Base-by-base conservation (phyloP, 2,888 invertebrate species). In the Abscondita cerata region DNA sequence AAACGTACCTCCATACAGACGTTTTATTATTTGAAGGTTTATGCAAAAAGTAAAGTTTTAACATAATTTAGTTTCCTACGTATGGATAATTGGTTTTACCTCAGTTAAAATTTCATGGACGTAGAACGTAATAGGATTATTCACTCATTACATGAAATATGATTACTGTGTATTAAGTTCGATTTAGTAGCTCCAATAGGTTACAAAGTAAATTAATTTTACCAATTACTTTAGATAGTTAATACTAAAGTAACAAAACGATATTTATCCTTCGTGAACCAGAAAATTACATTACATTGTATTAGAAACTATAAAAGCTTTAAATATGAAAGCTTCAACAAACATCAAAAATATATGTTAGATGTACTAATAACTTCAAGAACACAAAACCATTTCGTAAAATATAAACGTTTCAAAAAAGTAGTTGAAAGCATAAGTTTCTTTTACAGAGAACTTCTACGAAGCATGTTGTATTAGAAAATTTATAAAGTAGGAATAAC, bases 141-240 rank as follows among this genome's bases (percentile, higher is more conserved):
- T 44, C 44, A 44, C 18, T 44, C 44, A 44, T 44, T 44, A 18
- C 44, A 19, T 44, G 44, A 44, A 44, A 44, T 44, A 44, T 44
- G 18, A 44, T 44, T 44, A 44, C 44, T 44, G 6, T 6, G 44
- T 18, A 44, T 44, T 44, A 44, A 44, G 44, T 44, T 44, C 44
- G 44, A 44, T 44, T 18, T 44, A 44, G 19, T 44, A 44, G 44
- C n/a, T 44, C 11, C 18, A 18, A 44, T 44, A 15, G 18, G n/a
- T n/a, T 5, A 6, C 18, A 44, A 44, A 44, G 16, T 44, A 25
- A 25, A 25, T 4, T 6, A 4, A 25, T 25, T 25, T 25, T 6
- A 25, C 2, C 25, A 4, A 25, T 25, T 25, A 25, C 6, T 25
- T 25, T 25, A 25, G 25, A 6, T 25, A 6, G 6, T 25, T 25